phyloP scores from a whole-genome alignment of 1,140 invertebrate species.

The Zaprionus lachaisei region DNA sequence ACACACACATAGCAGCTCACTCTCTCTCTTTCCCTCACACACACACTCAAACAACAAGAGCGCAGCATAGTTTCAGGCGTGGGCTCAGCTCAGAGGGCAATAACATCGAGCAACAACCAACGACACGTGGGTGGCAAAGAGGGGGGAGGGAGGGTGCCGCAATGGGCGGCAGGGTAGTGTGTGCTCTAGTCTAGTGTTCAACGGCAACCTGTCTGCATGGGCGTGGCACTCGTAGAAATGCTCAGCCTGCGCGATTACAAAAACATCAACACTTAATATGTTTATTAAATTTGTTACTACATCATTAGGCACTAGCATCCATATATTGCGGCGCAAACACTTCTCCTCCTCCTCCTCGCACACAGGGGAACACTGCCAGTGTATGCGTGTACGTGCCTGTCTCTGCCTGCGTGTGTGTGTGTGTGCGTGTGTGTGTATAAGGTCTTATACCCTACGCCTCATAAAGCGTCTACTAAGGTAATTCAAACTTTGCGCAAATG shows the following conservation, averaged over 20 bases:
- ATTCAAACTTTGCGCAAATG: conserved; percentile 48
- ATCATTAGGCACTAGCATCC: conserved; percentile 81
- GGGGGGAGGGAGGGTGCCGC: not conserved
- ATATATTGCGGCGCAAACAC: conserved; percentile 76
- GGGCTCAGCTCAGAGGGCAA: conserved; percentile 10
- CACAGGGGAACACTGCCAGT: conserved; percentile 7
- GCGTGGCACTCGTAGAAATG: conserved; percentile 1
- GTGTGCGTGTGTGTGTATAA: conserved; percentile 7
- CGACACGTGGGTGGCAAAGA: not conserved
- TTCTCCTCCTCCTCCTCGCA: conserved; percentile 32
- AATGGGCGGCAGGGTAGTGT: not conserved
- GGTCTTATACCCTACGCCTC: conserved; percentile 41
- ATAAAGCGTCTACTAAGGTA: conserved; percentile 50
- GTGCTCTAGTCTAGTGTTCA: conserved; percentile 9
- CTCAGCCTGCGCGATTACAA: conserved; percentile 64
- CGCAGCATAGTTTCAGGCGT: conserved; percentile 25
- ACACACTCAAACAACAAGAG: not conserved
- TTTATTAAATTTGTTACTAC: conserved; percentile 84
- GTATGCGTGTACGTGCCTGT: not conserved
- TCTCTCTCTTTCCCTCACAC: not conserved
- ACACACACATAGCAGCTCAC: not conserved
- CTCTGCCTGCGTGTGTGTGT: not conserved
- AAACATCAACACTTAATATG: conserved; percentile 83
- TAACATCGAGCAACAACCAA: conserved; percentile 17
- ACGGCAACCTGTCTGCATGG: conserved; percentile 30